phyloP scores from a whole-genome alignment of 2,888 invertebrate genomes.

The Temnothorax unifasciatus region DNA sequence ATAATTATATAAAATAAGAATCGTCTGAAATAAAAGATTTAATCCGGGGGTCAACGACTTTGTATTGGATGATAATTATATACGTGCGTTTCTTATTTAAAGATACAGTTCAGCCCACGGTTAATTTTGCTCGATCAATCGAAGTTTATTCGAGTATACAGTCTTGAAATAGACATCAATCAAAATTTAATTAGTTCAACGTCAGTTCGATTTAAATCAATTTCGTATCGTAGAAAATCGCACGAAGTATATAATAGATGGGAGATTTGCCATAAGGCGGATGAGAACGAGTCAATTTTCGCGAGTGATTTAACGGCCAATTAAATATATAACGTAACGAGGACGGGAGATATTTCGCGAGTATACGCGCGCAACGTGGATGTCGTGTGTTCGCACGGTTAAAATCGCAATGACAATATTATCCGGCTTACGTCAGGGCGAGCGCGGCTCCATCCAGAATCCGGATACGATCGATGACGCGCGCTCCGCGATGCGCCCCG shows the following conservation, averaged over 20 bases:
- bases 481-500: conserved; percentile 24
- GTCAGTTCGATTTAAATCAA: background rate
- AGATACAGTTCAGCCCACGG: background rate
- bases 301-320: conserved; percentile 4
- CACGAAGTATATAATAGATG: background rate
- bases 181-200: background rate
- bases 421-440: conserved; percentile 52
- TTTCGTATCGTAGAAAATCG: background rate
- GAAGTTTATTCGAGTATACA: background rate
- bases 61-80: background rate
- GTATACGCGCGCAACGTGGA: background rate
- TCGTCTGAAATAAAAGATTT: background rate
- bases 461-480: conserved; percentile 61
- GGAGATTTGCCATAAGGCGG: background rate
- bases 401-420: conserved; percentile 45
- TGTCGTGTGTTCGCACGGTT: background rate
- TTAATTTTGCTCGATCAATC: background rate
- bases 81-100: background rate
- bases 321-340: background rate
- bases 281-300: conserved; percentile 31
- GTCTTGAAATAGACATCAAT: conserved; percentile 11
- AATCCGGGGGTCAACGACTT: background rate
- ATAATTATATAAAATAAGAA: background rate
- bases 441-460: conserved; percentile 47
- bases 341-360: background rate